phyloP scores from a whole-genome alignment of 2,113 vertebrate species.

The Spermophilus dauricus region DNA sequence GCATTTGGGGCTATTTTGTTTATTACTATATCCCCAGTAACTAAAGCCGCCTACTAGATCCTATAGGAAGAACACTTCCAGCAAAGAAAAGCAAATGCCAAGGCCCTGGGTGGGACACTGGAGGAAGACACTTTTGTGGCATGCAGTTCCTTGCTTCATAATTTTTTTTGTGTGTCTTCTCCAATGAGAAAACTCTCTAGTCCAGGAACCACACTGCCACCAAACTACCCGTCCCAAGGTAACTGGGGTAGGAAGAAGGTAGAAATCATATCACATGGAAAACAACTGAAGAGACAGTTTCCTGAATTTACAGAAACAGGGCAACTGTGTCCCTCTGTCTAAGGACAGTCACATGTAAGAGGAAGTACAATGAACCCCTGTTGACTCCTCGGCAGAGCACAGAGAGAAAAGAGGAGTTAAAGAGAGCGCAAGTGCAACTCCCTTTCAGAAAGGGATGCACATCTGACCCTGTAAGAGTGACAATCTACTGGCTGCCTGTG shows the following conservation, averaged over 20 bases:
- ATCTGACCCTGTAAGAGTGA: not conserved
- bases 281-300: not conserved
- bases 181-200: not conserved
- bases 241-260: not conserved
- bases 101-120: not conserved
- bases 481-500: not conserved
- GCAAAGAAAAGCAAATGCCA: not conserved
- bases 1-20: not conserved
- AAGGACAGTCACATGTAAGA: not conserved
- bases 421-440: not conserved
- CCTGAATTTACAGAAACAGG: not conserved
- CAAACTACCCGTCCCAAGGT: not conserved
- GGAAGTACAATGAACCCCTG: not conserved
- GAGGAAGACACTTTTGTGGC: not conserved
- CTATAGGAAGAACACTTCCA: not conserved
- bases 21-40: not conserved
- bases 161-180: not conserved
- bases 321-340: not conserved
- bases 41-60: not conserved
- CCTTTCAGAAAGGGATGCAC: not conserved
- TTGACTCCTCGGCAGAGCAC: not conserved
- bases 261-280: not conserved
- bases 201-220: not conserved
- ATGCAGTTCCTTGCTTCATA: not conserved
- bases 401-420: not conserved